Base-by-base conservation (phyloP, 1,140 invertebrate genomes). In the Oryctes rhinoceros region DNA sequence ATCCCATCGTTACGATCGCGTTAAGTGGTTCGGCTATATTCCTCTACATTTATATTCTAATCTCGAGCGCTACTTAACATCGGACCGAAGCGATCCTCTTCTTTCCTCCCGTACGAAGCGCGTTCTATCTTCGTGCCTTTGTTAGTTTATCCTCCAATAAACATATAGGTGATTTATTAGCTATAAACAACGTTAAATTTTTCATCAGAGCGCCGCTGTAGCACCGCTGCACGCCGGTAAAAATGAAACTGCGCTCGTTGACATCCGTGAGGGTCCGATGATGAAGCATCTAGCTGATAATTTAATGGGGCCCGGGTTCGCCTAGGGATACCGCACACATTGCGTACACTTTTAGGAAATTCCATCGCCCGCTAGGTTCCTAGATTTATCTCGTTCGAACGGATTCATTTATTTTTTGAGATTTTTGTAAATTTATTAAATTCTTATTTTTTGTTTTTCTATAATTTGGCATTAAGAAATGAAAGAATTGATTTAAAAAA, bases 181-280 rank as follows among this genome's bases (percentile, higher is more conserved):
- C 44, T 76, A 76, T 76, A 76, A 76, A 76, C 74, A 76, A 76
- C 74, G 13, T 76, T 76, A 76, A 76, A 76, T 76, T 76, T 76
- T 76, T 76, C 74, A 76, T 76, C 74, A 47, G 20, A 48, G n/a
- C 74, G 30, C 65, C 44, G n/a, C 11, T 18, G 44, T 76, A 18
- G 44, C 35, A n/a, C 39, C 20, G 35, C 74, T 44, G 39, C 74
- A 20, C 65, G 20, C 65, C 20, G 65, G 65, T 67, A 24, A 67
- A 67, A 67, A 30, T 67, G 65, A 24, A 67, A 44, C 44, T 76
- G 13, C 15, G n/a, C 35, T 13, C 74, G 74, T 44, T 76, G 74
- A 48, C 74, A 48, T 44, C 11, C 35, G 35, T 20, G 18, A 76
- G 74, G 74, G 74, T 76, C 74, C 35, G 30, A 76, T 76, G 74